Evolutionary conservation across 2,797 vertebrate genomes (phyloP), one percentile per base, ranked within the genome.

Genomic region (Pitangus sulphuratus): DNA sequence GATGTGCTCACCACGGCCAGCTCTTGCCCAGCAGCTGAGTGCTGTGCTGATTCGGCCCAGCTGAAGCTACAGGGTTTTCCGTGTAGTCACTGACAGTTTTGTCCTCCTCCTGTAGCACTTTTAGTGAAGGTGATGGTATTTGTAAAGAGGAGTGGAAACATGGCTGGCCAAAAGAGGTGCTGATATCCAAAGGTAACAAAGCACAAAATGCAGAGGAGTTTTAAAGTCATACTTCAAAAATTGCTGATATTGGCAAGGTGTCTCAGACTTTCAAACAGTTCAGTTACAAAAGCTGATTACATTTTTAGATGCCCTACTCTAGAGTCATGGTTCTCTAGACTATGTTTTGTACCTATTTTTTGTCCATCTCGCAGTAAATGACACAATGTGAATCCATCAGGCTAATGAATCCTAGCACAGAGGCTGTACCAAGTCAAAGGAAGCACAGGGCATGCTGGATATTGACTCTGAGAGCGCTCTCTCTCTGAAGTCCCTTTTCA

Each of bases 31-130:
- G 26, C 44, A 54, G 21, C n/a, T 60, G 21, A 3, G 35, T 79
- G 84, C 42, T 2, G 1, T 51, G 14, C 13, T 69, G 14, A 40
- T 84, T 56, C 48, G 25, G 53, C n/a, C 7, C 25, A 76, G 50
- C 6, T 44, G 30, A 44, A 74, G 13, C 61, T 72, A 28, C 0
- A 4, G 65, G 24, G 4, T 74, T 75, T 91, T 64, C 26, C 12
- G 8, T 0, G 0, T 61, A 20, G 54, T 56, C 18, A 17, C 22
- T 18, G 13, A 14, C 5, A 24, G 5, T 35, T 87, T 84, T 68
- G 7, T 53, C 15, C 30, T 82, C 39, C 15, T 89, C 7, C 5
- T 28, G 15, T 37, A 31, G 10, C n/a, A 40, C 5, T 4, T 2
- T 8, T 66, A 85, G 19, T 12, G 77, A 51, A 4, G 2, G 2